These are phyloP conservation scores for Theristicus caerulescens DNA, from an alignment of 2,113 vertebrate genomes.

Conservation along the genomic window DNA sequence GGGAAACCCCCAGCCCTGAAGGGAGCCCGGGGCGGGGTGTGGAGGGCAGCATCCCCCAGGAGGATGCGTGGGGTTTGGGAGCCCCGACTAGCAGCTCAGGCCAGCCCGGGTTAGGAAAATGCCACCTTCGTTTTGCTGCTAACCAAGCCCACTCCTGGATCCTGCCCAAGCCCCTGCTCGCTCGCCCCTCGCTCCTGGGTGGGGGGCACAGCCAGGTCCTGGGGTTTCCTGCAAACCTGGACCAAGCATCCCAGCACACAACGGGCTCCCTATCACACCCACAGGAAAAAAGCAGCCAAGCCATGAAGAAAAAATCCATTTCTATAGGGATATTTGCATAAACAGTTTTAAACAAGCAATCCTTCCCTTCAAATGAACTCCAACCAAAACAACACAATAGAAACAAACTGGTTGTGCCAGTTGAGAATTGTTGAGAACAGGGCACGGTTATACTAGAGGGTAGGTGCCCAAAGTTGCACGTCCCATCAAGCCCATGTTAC, in stretches of 20 bases:
- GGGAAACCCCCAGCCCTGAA: neutral
- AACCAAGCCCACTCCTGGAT: neutral
- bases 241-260: accelerated
- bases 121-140: neutral
- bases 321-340: neutral
- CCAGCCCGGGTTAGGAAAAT: neutral
- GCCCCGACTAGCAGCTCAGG: neutral
- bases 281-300: neutral
- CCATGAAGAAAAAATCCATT: neutral
- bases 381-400: neutral
- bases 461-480: neutral
- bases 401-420: neutral
- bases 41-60: accelerated
- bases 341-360: neutral
- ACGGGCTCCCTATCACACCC: accelerated
- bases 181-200: neutral
- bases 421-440: neutral
- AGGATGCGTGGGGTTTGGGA: neutral
- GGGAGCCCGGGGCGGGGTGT: neutral
- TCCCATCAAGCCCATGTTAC: too few relatives aligned
- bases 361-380: neutral
- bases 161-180: neutral
- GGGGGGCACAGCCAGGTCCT: neutral
- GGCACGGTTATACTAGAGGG: neutral
- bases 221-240: neutral